Evolutionary conservation across 2,888 invertebrate species (phyloP).

Genomic region (Lamproptera curius): DNA sequence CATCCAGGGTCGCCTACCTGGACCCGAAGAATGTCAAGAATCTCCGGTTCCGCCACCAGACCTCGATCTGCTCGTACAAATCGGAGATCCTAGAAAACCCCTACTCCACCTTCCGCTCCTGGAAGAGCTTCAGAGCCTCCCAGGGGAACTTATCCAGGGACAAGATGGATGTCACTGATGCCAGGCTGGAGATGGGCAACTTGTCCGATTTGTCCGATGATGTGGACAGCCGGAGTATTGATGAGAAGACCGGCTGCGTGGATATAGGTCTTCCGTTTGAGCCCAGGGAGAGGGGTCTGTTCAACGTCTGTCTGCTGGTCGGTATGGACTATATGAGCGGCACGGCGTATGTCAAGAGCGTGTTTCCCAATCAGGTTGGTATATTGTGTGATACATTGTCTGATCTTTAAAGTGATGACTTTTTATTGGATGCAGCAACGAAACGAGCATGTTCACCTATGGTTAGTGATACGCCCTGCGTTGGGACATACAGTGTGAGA

Average conservation of each 20-base stretch:
- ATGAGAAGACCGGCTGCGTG: conserved; percentile 64
- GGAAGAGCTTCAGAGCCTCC: conserved; percentile 67
- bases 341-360: conserved; percentile 83
- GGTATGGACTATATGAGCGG: conserved; percentile 82
- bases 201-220: conserved; percentile 47
- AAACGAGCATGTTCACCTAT: too few species aligned
- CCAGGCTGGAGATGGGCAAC: conserved; percentile 52
- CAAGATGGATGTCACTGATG: conserved; percentile 50
- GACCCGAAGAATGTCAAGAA: conserved; percentile 50
- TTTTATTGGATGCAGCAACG: too few species aligned
- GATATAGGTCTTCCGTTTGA: conserved; percentile 58
- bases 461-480: too few species aligned
- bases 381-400: too few species aligned
- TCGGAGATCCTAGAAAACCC: conserved; percentile 55
- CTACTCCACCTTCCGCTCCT: conserved; percentile 65
- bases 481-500: too few species aligned
- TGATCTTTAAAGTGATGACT: too few species aligned
- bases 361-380: conserved; percentile 81
- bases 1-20: conserved; percentile 72
- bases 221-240: conserved; percentile 53
- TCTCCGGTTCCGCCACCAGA: conserved; percentile 54
- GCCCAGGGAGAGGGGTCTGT: conserved; percentile 69
- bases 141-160: conserved; percentile 50
- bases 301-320: conserved; percentile 83
- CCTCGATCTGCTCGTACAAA: conserved; percentile 61